Conservation (phyloP, 2,888 invertebrate species). For the Tinea pellionella region DNA sequence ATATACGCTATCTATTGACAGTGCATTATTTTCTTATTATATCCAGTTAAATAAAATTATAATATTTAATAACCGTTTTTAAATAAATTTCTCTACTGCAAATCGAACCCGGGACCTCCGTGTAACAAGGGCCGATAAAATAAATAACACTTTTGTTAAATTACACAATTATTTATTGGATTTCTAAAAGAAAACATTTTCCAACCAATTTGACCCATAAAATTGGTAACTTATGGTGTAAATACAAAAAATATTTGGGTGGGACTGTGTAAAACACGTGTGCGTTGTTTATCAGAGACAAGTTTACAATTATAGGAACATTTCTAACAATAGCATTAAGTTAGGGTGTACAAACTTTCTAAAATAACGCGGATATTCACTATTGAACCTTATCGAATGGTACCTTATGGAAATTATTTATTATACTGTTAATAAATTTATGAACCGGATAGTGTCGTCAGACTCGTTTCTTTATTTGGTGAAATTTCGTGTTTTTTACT, state of each 20-base stretch:
- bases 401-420: slow-evolving; percentile 3
- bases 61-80: too few species aligned
- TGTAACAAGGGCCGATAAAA: too few species aligned
- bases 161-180: too few species aligned
- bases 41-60: too few species aligned
- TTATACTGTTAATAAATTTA: slow-evolving; percentile 6
- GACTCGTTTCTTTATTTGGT: neutral
- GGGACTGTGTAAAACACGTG: slow-evolving; percentile 2
- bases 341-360: neutral
- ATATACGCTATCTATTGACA: too few species aligned
- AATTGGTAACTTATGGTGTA: neutral
- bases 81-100: too few species aligned
- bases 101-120: too few species aligned
- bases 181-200: too few species aligned
- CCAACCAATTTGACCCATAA: too few species aligned
- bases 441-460: neutral
- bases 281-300: slow-evolving; percentile 2
- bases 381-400: neutral
- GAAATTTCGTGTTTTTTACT: neutral
- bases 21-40: too few species aligned
- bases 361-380: slow-evolving; percentile 2
- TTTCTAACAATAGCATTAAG: neutral
- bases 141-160: too few species aligned
- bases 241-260: neutral
- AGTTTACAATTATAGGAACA: slow-evolving; percentile 8